Conservation (phyloP, 1,140 invertebrate species). For the Pseudomyrmex concolor region DNA sequence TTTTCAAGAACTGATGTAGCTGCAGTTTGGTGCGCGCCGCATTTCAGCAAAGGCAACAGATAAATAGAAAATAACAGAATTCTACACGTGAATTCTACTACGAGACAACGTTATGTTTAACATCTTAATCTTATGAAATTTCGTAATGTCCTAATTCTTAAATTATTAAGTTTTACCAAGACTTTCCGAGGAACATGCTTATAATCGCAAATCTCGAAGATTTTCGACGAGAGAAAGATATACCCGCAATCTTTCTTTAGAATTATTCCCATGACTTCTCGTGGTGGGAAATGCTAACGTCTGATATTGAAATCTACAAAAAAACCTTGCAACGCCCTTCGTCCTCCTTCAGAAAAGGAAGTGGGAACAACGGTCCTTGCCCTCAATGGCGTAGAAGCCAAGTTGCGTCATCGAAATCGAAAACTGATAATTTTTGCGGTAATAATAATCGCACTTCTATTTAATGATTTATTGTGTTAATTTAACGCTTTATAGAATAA, state of each 20-base stretch:
- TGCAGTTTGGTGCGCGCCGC: too few relatives aligned
- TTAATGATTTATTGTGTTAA: conserved; percentile 41
- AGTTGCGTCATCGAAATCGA: neutral
- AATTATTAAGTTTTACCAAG: neutral
- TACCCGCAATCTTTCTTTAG: conserved; percentile 51
- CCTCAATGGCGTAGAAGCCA: conserved; percentile 73
- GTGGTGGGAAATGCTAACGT: conserved; percentile 84
- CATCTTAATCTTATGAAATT: too few relatives aligned
- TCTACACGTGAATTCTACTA: neutral
- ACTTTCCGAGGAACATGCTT: conserved; percentile 62
- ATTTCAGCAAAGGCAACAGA: neutral
- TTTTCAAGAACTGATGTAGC: conserved; percentile 15
- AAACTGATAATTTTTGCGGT: conserved; percentile 20
- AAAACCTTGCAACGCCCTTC: conserved; percentile 75
- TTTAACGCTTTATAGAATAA: conserved; percentile 44
- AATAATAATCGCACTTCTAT: conserved; percentile 25
- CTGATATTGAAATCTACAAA: conserved; percentile 82
- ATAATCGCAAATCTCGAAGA: conserved; percentile 70
- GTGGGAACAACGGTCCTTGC: conserved; percentile 79
- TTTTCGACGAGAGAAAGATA: conserved; percentile 67
- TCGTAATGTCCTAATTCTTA: too few relatives aligned
- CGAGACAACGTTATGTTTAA: too few relatives aligned
- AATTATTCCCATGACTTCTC: conserved; percentile 76
- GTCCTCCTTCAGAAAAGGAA: conserved; percentile 75
- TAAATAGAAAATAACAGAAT: neutral